Base-by-base conservation (phyloP, 2,113 vertebrate species). In the Platichthys flesus region DNA sequence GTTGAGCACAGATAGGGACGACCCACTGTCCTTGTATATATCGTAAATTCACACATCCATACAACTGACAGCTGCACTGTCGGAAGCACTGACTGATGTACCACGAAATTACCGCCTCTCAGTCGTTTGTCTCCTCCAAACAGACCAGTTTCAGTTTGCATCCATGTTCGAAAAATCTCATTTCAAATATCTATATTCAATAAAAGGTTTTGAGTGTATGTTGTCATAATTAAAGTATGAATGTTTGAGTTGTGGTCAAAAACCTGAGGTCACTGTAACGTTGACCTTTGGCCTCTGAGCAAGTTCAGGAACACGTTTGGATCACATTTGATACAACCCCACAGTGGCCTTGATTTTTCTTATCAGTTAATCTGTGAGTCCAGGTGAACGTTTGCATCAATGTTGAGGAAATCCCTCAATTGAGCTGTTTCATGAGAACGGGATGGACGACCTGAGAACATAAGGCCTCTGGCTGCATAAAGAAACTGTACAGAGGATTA, bases 401-500 rank as follows among this genome's bases (percentile, higher is more conserved):
- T 31, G 40, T 42, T 2, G 10, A 31, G 28, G 28, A 31, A 31
- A 31, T 31, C 5, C 28, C 28, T 31, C 28, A 5, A 31, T 7
- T 31, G 28, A 6, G 40, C 8, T 9, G 2, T 12, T 13, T 10
- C 40, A 42, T 42, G n/a, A 54, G 51, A 21, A 54, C 12, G 9
- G 15, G 28, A 31, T 31, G 28, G 28, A 31, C 28, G 28, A 31
- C 28, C 28, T 49, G 4, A 59, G 4, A 28, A 59, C 26, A 16
- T 12, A 62, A 42, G 0, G 60, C 37, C 9, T 21, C 18, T 6
- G 12, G 37, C 35, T 8, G 18, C 35, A 62, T 42, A 21, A 23
- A 31, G 0, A 59, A 58, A 52, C 54, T 9, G 56, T 57, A 63
- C 55, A 88, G 72, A 71, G 66, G 55, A 70, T 80, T 76, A 74